These are phyloP conservation scores for Auanema sp. DNA, from an alignment of 2,888 invertebrate genomes.

Conservation along the genomic window DNA sequence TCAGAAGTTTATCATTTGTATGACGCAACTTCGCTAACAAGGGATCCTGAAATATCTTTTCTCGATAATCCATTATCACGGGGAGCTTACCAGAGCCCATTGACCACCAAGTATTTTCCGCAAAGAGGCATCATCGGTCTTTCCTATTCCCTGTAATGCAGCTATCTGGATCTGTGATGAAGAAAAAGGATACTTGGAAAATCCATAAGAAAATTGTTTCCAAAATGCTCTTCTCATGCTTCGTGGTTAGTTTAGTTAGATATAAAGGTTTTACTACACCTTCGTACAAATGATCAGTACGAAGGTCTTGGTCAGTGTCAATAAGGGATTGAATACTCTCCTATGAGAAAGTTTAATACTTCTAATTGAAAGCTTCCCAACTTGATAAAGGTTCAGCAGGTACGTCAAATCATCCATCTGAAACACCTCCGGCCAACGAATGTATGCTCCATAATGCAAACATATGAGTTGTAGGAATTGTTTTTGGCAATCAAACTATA, in stretches of 20 bases:
- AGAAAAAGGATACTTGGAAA: constrained; percentile 2
- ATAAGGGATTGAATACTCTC: too few species aligned
- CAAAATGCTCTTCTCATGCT: neutral
- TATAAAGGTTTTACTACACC: constrained; percentile 10
- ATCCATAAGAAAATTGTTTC: constrained; percentile 16
- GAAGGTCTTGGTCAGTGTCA: constrained; percentile 8
- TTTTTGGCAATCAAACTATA: too few species aligned
- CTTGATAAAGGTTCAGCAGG: too few species aligned
- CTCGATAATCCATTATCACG: constrained; percentile 2
- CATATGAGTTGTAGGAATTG: too few species aligned
- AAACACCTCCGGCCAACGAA: too few species aligned
- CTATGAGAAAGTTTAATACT: too few species aligned
- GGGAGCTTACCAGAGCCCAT: neutral
- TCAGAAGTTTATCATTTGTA: too few species aligned
- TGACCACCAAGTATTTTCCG: neutral
- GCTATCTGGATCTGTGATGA: neutral
- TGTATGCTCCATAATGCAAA: too few species aligned
- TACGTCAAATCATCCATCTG: too few species aligned
- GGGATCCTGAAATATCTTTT: neutral
- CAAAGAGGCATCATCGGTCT: constrained; percentile 9
- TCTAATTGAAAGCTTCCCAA: too few species aligned
- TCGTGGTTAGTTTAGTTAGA: constrained; percentile 4
- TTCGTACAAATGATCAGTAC: constrained; percentile 2
- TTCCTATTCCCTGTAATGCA: constrained; percentile 9
- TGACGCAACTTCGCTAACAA: neutral